These are phyloP conservation scores for Natrix natrix DNA, from an alignment of 2,797 vertebrate genomes.

Conservation along the genomic window DNA sequence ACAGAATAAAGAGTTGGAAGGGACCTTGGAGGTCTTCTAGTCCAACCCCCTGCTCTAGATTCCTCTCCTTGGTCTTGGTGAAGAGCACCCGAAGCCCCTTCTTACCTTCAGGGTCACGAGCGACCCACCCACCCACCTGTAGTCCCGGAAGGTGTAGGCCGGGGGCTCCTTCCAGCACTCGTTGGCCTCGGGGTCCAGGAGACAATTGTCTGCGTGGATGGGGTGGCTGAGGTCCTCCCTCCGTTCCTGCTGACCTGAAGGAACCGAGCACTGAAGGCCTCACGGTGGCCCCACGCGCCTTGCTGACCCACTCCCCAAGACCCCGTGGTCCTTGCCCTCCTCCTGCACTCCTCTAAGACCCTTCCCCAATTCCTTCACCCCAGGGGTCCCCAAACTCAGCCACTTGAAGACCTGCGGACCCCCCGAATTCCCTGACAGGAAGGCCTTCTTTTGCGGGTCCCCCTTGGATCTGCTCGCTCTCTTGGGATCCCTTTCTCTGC, in stretches of 20 bases:
- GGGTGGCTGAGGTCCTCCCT: conserved; percentile 96
- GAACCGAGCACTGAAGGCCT: no score
- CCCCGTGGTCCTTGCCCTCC: no score
- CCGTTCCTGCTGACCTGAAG: conserved; percentile 87
- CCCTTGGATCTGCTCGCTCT: no score
- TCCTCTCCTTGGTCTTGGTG: no score
- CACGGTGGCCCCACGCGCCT: no score
- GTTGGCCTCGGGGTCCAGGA: conserved; percentile 90
- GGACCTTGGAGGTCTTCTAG: no score
- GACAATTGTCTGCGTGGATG: conserved; percentile 96
- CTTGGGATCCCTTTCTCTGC: no score
- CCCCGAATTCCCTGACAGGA: neutral
- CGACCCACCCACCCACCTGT: conserved; percentile 82
- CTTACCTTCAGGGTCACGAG: no score
- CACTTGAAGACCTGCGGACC: neutral
- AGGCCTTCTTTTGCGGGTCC: neutral
- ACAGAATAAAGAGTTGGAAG: neutral
- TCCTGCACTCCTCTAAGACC: no score
- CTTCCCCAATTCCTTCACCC: neutral
- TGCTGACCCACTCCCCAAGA: no score
- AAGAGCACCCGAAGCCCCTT: no score
- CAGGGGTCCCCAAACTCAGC: neutral
- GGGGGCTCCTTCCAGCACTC: conserved; percentile 97
- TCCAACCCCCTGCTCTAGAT: neutral
- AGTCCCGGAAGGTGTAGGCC: conserved; percentile 94